phyloP scores from a whole-genome alignment of 2,797 vertebrate genomes.

The Cyprinodon diabolis region DNA sequence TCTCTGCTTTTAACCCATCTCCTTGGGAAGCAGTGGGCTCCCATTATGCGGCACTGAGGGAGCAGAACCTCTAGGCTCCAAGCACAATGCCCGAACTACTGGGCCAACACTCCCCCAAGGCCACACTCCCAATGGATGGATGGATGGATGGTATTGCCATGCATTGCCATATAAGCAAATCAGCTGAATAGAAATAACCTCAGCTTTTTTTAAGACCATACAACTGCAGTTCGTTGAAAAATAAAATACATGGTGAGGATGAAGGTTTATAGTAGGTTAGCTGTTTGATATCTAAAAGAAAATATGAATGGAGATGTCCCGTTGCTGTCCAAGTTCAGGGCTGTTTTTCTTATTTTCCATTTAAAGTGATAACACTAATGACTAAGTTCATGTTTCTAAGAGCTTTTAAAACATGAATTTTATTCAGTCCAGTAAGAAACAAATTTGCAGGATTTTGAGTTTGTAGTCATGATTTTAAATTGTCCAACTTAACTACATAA shows the following conservation, averaged over 20 bases:
- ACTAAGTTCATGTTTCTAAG: not conserved
- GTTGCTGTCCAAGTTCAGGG: not conserved
- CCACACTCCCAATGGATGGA: no score
- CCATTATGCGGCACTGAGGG: no score
- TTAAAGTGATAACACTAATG: not conserved
- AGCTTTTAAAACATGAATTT: conserved; percentile 4
- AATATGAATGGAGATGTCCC: conserved; percentile 14
- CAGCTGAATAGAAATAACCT: not conserved
- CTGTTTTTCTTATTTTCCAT: not conserved
- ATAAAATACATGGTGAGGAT: not conserved
- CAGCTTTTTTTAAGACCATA: not conserved
- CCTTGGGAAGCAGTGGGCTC: no score
- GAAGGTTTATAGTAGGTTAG: not conserved
- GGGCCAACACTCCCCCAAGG: no score
- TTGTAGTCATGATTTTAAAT: not conserved
- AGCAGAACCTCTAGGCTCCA: no score
- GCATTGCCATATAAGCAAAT: no score
- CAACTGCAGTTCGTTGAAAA: not conserved
- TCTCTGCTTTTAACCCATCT: no score
- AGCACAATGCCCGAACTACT: no score
- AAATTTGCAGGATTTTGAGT: not conserved
- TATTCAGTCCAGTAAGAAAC: conserved; percentile 5
- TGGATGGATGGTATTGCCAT: no score
- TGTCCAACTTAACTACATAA: not conserved
- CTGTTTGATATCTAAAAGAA: conserved; percentile 20